A percentile compares a stretch with the other conserved stretches of the same genome.
phyloP scores from a whole-genome alignment of 1,140 invertebrate genomes.

The Cardiocondyla obscurior region DNA sequence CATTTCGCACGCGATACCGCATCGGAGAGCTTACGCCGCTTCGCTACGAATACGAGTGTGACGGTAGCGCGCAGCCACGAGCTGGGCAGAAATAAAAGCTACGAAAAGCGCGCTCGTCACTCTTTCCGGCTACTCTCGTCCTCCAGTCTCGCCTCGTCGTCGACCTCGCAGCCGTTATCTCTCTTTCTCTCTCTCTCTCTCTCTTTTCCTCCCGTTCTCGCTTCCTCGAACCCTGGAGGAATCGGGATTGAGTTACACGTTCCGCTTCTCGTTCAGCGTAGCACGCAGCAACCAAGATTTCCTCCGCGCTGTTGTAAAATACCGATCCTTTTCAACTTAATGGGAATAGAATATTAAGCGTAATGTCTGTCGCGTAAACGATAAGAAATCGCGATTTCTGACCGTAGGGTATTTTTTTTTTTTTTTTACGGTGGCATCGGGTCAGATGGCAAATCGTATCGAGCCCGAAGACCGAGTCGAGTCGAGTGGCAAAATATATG shows the following conservation, averaged over 20 bases:
- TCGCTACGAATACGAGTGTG: neutral
- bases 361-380: too few relatives aligned
- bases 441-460: neutral
- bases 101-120: constrained; percentile 21
- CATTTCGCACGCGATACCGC: constrained; percentile 1
- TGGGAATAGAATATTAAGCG: constrained; percentile 7
- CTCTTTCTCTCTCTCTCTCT: neutral
- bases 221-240: neutral
- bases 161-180: neutral
- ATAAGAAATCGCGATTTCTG: too few relatives aligned
- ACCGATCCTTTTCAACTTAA: neutral
- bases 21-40: neutral
- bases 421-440: too few relatives aligned
- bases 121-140: constrained; percentile 21
- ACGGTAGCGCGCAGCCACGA: neutral
- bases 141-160: neutral
- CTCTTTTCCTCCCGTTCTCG: neutral
- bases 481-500: constrained; percentile 1
- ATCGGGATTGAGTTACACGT: constrained; percentile 32
- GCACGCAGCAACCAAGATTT: constrained; percentile 21
- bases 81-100: constrained; percentile 26
- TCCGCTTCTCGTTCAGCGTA: neutral
- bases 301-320: neutral
- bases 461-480: neutral
- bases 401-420: too few relatives aligned